Conservation (phyloP, 2,797 vertebrate species). For the Lophius americanus region DNA sequence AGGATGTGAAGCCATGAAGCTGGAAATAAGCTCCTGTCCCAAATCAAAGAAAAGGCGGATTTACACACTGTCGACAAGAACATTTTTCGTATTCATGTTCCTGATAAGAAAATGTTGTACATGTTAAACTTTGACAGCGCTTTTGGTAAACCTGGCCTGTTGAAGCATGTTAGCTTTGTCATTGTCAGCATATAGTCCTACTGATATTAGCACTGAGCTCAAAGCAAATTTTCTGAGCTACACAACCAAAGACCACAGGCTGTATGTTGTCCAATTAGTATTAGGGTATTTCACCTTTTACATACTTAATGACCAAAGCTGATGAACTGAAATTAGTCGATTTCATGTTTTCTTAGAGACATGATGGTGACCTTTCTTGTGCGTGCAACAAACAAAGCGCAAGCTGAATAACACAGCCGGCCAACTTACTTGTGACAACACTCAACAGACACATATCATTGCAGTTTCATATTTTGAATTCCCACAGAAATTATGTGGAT, state of each 20-base stretch:
- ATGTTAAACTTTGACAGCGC: too few species aligned
- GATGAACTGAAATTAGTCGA: slow-evolving; percentile 7
- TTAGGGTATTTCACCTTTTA: neutral
- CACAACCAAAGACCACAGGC: too few species aligned
- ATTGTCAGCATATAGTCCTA: too few species aligned
- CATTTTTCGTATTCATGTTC: too few species aligned
- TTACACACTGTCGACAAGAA: neutral
- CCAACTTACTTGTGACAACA: neutral
- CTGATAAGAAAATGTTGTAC: too few species aligned
- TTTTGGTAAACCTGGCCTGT: too few species aligned
- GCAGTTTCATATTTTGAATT: neutral
- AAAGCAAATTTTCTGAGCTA: too few species aligned
- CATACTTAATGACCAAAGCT: slow-evolving; percentile 4
- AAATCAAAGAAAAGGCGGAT: neutral
- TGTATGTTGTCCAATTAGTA: neutral
- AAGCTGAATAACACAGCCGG: neutral
- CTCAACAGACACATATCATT: neutral
- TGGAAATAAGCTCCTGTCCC: neutral
- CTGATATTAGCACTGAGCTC: too few species aligned
- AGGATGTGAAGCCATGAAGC: neutral
- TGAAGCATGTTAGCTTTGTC: too few species aligned
- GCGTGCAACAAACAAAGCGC: neutral
- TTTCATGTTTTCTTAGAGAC: slow-evolving; percentile 2
- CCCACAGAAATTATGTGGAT: neutral
- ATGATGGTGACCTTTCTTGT: neutral